A percentile compares a stretch with the other conserved stretches of the same genome.
Evolutionary conservation across 2,888 invertebrate genomes (phyloP).

Genomic region (Zygothrica quintamaculata): DNA sequence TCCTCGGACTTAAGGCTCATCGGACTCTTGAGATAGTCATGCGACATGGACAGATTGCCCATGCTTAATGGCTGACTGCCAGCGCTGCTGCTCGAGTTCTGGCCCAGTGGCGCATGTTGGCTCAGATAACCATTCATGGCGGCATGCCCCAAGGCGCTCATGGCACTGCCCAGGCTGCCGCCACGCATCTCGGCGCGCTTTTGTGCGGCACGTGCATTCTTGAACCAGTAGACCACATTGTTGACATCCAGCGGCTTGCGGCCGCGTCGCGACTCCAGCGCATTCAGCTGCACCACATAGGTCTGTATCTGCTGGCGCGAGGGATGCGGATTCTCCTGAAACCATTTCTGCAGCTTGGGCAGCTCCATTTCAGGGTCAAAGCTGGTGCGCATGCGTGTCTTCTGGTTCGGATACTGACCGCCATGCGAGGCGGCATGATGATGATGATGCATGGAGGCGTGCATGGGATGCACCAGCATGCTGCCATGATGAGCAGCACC

Average conservation of each 20-base stretch:
- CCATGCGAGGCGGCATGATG: conserved; percentile 85
- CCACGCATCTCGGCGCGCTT: conserved; percentile 94
- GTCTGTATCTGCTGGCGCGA: conserved; percentile 98
- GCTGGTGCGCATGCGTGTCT: conserved; percentile 97
- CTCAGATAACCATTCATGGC: conserved; percentile 84
- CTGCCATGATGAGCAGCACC: conserved; percentile 72
- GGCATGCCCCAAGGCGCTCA: conserved; percentile 79
- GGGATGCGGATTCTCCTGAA: conserved; percentile 98
- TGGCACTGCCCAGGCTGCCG: conserved; percentile 77
- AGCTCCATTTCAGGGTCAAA: conserved; percentile 98
- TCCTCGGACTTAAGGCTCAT: conserved; percentile 86
- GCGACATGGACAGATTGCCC: conserved; percentile 86
- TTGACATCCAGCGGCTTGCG: conserved; percentile 97
- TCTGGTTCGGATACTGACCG: conserved; percentile 88
- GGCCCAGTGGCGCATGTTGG: conserved; percentile 82
- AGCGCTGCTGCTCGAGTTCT: conserved; percentile 78
- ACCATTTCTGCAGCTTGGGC: conserved; percentile 98
- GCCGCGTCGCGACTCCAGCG: conserved; percentile 95
- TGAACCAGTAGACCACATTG: conserved; percentile 99
- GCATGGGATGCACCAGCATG: conserved; percentile 88
- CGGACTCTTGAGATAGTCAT: conserved; percentile 88
- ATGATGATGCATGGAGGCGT: conserved; percentile 89
- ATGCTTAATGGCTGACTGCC: conserved; percentile 78
- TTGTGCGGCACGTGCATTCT: conserved; percentile 97
- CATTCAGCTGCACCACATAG: conserved; percentile 97